These are phyloP conservation scores for Lynx canadensis DNA, from an alignment of 2,113 vertebrate species.

Conservation along the genomic window DNA sequence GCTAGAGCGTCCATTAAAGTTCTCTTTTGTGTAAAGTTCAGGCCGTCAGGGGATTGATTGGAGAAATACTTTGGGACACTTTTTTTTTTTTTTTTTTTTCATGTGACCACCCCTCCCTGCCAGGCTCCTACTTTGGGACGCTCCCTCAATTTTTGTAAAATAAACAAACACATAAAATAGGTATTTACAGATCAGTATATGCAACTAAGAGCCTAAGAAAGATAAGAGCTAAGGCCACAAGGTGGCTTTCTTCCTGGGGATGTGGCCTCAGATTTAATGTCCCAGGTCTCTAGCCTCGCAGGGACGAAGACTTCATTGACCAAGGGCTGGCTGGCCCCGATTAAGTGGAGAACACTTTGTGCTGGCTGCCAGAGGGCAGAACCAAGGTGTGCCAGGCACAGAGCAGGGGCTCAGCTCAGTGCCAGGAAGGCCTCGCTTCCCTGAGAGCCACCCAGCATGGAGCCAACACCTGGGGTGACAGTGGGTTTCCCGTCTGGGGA, in stretches of 20 bases:
- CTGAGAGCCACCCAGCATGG: neutral
- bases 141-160: neutral
- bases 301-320: neutral
- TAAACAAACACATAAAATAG: neutral
- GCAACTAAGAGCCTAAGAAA: neutral
- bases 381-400: neutral
- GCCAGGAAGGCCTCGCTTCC: neutral
- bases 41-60: neutral
- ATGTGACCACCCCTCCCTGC: neutral
- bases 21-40: neutral
- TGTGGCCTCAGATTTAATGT: neutral
- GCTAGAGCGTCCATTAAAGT: neutral
- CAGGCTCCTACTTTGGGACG: neutral
- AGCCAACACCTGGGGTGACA: neutral
- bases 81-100: neutral
- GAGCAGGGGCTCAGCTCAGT: neutral
- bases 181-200: neutral
- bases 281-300: neutral
- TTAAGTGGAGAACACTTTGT: neutral
- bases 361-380: neutral
- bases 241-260: neutral
- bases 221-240: neutral
- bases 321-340: neutral
- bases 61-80: neutral
- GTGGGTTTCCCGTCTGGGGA: neutral